phyloP scores from a whole-genome alignment of 2,888 invertebrate genomes.

The Idaea biselata region DNA sequence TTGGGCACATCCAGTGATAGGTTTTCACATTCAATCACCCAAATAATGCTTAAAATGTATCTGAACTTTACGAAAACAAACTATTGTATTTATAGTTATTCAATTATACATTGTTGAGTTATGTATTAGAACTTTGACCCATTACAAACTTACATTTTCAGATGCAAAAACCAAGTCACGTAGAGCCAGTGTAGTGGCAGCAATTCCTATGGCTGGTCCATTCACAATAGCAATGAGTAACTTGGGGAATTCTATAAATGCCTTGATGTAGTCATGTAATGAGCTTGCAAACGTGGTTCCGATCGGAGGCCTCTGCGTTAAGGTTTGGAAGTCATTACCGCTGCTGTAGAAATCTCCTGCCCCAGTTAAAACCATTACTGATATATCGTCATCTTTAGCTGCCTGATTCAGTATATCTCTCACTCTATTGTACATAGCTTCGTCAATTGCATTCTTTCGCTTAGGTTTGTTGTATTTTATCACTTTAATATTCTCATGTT shows the following conservation, averaged over 20 bases:
- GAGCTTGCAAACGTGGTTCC: conserved; percentile 38
- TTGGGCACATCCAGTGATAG: too few species aligned
- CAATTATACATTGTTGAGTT: not conserved
- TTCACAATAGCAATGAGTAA: conserved; percentile 93
- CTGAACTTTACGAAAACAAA: not conserved
- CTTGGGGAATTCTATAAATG: conserved; percentile 94
- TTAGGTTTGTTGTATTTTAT: conserved; percentile 87
- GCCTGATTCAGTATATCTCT: conserved; percentile 84
- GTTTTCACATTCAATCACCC: too few species aligned
- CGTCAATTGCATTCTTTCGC: conserved; percentile 89
- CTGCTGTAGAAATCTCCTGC: conserved; percentile 90
- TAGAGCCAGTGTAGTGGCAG: conserved; percentile 90
- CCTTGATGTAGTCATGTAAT: conserved; percentile 83
- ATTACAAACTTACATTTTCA: conserved; percentile 82
- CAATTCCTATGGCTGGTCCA: conserved; percentile 96
- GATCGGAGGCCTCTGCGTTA: conserved; percentile 23
- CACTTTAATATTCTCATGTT: conserved; percentile 56
- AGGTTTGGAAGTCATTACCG: conserved; percentile 86
- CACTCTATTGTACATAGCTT: conserved; percentile 84
- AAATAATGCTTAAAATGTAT: too few species aligned
- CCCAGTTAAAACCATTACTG: conserved; percentile 89
- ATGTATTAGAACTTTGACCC: not conserved
- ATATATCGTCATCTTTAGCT: conserved; percentile 83
- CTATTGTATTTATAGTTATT: not conserved
- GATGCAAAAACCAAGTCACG: conserved; percentile 94